Conservation (phyloP, 2,113 vertebrate genomes). For the Salvelinus namaycush region DNA sequence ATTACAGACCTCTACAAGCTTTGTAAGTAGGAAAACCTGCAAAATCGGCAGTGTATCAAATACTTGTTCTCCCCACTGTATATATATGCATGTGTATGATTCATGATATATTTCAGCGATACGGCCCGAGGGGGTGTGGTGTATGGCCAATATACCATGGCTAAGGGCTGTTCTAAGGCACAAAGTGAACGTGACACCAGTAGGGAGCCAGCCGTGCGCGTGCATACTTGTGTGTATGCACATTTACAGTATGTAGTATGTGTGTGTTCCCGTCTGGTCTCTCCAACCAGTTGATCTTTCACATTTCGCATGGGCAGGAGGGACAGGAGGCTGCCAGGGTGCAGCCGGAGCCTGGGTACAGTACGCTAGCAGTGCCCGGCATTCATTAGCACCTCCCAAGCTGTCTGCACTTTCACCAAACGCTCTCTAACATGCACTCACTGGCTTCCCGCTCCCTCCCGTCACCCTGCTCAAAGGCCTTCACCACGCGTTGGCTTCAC, state of each 20-base stretch:
- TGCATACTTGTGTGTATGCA: slow-evolving; percentile 29
- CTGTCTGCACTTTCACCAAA: slow-evolving; percentile 77
- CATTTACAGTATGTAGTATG: slow-evolving; percentile 35
- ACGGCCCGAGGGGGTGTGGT: not conserved
- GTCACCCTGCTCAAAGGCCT: slow-evolving; percentile 71
- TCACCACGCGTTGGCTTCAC: slow-evolving; percentile 65
- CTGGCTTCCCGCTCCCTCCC: slow-evolving; percentile 68
- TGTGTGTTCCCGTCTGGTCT: slow-evolving; percentile 72
- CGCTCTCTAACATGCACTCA: slow-evolving; percentile 70
- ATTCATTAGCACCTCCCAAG: slow-evolving; percentile 82
- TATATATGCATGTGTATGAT: no score
- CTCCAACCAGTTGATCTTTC: slow-evolving; percentile 80
- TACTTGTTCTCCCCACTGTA: no score
- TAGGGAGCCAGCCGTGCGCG: slow-evolving; percentile 62
- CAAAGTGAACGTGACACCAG: slow-evolving; percentile 57
- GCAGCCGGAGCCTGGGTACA: slow-evolving; percentile 71
- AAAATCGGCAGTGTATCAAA: no score
- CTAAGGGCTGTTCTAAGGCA: slow-evolving; percentile 72
- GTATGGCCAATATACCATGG: slow-evolving; percentile 40
- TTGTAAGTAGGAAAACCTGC: no score
- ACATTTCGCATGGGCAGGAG: slow-evolving; percentile 76
- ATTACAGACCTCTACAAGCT: no score
- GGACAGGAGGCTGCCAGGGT: slow-evolving; percentile 75
- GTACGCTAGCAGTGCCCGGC: slow-evolving; percentile 71
- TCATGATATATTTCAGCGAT: no score